Percentiles rank a stretch among this genome's conserved stretches.
phyloP scores from a whole-genome alignment of 2,797 vertebrate species.

The Anguilla marmorata region DNA sequence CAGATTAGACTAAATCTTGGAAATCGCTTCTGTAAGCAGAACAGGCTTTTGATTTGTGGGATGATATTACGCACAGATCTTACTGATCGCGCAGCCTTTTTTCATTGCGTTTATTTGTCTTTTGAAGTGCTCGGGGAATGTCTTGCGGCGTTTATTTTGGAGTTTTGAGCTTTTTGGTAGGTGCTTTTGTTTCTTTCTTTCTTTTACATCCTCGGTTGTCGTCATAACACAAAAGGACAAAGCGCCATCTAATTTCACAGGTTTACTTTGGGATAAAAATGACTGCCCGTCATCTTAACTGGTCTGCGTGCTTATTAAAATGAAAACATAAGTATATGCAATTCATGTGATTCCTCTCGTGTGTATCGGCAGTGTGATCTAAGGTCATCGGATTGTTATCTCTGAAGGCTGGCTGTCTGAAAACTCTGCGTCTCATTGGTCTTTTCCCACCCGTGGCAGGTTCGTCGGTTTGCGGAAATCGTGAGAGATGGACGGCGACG shows the following conservation, averaged over 20 bases:
- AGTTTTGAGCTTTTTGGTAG: neutral
- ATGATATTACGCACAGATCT: neutral
- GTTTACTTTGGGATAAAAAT: neutral
- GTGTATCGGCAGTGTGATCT: neutral
- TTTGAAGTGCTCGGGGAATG: conserved; percentile 4
- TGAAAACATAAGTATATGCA: neutral
- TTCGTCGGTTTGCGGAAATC: neutral
- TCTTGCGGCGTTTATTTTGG: neutral
- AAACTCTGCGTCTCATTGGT: neutral
- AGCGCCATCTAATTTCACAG: neutral
- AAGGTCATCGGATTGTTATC: neutral
- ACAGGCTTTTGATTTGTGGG: neutral
- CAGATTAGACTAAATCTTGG: conserved; percentile 7
- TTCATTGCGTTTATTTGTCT: neutral
- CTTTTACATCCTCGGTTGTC: neutral
- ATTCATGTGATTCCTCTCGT: neutral
- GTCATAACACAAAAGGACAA: neutral
- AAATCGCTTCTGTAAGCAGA: neutral
- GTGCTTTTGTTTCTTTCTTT: too few species aligned
- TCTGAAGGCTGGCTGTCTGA: neutral
- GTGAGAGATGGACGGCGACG: conserved; percentile 66
- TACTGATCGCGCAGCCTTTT: neutral
- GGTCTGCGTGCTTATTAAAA: neutral
- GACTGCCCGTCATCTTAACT: neutral
- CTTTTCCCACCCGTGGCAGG: neutral